Base-by-base conservation (phyloP, 2,113 vertebrate species). In the Collichthys lucidus region DNA sequence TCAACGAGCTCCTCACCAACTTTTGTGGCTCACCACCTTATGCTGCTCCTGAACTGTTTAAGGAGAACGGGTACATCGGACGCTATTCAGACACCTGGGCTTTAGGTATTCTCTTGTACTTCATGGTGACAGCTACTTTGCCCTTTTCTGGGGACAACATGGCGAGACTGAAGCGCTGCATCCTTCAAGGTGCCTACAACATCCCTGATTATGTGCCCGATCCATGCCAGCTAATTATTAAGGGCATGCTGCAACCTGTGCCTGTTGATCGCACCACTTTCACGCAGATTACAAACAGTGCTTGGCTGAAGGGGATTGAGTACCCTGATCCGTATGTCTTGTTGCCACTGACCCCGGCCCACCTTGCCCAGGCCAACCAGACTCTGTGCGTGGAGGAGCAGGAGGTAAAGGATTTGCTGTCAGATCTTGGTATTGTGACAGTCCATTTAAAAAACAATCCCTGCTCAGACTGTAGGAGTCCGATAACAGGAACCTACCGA, bases 1-100 rank as follows among this genome's bases (percentile, higher is more conserved):
- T 92, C 1, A 57, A 47, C 1, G 93, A 95, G 12, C 86, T 88
- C 14, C 94, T 96, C 67, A 92, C 79, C 64, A 93, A 82, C 24
- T 96, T 95, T 85, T 95, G 95, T 8, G 95, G 96, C 79, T 96
- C 96, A 1, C 95, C 96, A 0, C 94, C 94, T 0, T 96, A 96
- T 0, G 94, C 94, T 0, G 95, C 95, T 0, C 95, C 95, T 0
- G 95, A 96, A 63, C 94, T 96, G 35, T 96, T 95, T 29, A 88
- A 76, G 66, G 93, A 95, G 0, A 94, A 94, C 61, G 92, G 94
- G 40, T 96, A 95, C 62, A 4, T 77, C 0, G 96, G 96, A 26
- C 61, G 47, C 22, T 86, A 92, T 8, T 91, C 94, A 5, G 95
- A 96, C 84, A 92, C 94, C 75, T 96, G 95, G 96, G 95, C 95